Evolutionary conservation across 2,888 invertebrate species (phyloP).

Genomic region (Microctonus aethiopoides): DNA sequence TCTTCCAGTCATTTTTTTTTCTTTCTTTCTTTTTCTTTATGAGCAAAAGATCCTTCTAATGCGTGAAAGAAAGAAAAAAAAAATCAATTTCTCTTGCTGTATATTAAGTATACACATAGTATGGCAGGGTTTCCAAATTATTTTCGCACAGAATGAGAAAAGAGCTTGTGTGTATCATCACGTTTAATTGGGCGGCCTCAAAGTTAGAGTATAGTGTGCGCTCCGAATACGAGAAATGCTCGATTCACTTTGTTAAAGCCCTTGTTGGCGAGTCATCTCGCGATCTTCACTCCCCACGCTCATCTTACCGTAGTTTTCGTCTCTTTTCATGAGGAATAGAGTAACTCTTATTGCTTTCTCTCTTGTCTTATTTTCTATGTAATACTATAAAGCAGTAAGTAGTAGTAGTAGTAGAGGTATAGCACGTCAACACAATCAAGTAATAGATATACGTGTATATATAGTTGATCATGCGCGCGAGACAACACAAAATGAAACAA

Average conservation of each 20-base stretch:
- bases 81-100: background rate
- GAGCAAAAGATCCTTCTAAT: no score
- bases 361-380: background rate
- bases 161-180: slow-evolving; percentile 39
- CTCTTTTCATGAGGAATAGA: slow-evolving; percentile 18
- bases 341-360: background rate
- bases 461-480: background rate
- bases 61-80: background rate
- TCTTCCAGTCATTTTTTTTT: no score
- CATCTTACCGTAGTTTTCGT: background rate
- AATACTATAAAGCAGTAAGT: no score
- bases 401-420: no score
- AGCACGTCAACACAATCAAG: background rate
- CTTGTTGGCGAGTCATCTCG: slow-evolving; percentile 36
- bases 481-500: background rate
- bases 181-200: slow-evolving; percentile 47
- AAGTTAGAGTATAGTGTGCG: slow-evolving; percentile 42
- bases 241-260: slow-evolving; percentile 37
- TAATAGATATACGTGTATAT: background rate
- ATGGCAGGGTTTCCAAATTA: slow-evolving; percentile 19
- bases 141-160: slow-evolving; percentile 37
- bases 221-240: slow-evolving; percentile 33
- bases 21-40: background rate
- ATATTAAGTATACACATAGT: no score
- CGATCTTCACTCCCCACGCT: slow-evolving; percentile 11